Base-by-base conservation (phyloP, 2,888 invertebrate species). In the Mythimna lalbum region DNA sequence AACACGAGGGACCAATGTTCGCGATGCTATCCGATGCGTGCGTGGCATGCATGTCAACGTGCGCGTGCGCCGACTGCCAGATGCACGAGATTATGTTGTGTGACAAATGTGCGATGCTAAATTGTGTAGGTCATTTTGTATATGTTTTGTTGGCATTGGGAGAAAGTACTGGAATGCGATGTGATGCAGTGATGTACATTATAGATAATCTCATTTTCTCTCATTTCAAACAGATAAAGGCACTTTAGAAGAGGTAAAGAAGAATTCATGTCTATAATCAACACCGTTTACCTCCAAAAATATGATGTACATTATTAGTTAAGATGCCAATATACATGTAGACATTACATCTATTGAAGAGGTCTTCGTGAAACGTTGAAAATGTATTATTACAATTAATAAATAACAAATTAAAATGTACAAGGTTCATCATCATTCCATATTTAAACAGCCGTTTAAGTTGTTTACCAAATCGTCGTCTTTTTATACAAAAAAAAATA, bases 41-140 rank as follows among this genome's bases (percentile, higher is more conserved):
- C 90, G 88, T 87, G 91, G 90, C 87, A 88, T 88, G 93, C 89
- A 90, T 92, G 87, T 85, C 87, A 90, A 92, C 84, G 67, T 72
- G 86, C 86, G 86, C 92, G 89, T 90, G 91, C 87, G 76, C 63
- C 56, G 91, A 89, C 86, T 92, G 63, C 86, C 85, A 90, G 84
- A 86, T 87, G 69, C 84, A 75, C 83, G 79, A 85, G 86, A 89
- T 91, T 88, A 89, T 84, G 84, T 86, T 84, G 83, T 84, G 84
- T 83, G 88, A 87, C 86, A 85, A 87, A 87, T 86, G 86, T 81
- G 81, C 85, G 84, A 88, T 87, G 83, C 85, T 78, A 86, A 87
- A 80, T 80, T 83, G 78, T 80, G 67, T 76, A 76, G 73, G 67
- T 69, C 72, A 76, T 71, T 73, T 78, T 68, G 68, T 74, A 43